Percentiles rank a stretch among this genome's conserved stretches.
Conservation (phyloP, 2,797 vertebrate species). For the Dryobates pubescens region DNA sequence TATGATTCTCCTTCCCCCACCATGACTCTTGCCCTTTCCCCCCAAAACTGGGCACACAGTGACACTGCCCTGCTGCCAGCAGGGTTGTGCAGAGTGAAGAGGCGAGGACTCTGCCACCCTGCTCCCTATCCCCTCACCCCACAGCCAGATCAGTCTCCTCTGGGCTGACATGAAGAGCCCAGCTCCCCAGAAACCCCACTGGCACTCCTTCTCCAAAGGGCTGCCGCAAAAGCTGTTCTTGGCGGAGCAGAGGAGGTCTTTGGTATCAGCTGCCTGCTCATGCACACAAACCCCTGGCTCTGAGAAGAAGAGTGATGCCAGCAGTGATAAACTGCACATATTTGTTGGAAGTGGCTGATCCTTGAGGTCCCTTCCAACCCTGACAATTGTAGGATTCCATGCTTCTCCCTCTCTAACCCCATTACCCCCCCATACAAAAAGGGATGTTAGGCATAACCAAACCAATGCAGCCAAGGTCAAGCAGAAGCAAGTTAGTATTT, state of each 20-base stretch:
- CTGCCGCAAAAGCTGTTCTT: not conserved
- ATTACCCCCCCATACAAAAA: no score
- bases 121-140: accelerated
- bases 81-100: not conserved
- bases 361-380: no score
- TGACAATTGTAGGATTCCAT: no score
- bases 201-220: not conserved
- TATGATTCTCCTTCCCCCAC: not conserved
- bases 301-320: conserved; percentile 41
- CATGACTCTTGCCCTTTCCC: not conserved
- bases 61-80: not conserved
- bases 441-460: no score
- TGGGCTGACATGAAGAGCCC: not conserved
- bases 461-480: no score
- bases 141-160: not conserved
- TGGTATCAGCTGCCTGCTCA: not conserved
- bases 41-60: not conserved
- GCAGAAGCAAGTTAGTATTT: no score
- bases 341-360: not conserved
- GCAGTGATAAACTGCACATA: conserved; percentile 32
- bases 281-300: not conserved
- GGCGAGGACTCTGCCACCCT: not conserved
- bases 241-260: not conserved
- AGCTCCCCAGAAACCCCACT: not conserved
- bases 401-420: no score